Conservation (phyloP, 2,113 vertebrate genomes). For the Platichthys stellatus region DNA sequence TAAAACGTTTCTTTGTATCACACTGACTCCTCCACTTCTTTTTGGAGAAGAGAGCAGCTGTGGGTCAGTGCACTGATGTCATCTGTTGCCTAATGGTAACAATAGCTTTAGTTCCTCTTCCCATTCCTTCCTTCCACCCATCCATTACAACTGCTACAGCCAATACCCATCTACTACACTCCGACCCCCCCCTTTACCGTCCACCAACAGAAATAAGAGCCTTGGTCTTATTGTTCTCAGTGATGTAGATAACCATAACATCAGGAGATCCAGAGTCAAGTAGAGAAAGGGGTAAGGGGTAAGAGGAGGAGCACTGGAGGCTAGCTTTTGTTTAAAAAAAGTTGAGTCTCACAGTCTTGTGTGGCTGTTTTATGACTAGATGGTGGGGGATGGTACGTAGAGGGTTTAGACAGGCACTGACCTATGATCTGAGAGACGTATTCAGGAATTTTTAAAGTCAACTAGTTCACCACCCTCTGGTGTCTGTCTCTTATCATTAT, state of each 20-base stretch:
- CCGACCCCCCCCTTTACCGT: conserved; percentile 6
- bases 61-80: conserved; percentile 21
- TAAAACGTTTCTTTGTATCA: no score
- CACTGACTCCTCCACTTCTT: background rate
- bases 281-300: conserved; percentile 29
- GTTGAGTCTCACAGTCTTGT: conserved; percentile 20
- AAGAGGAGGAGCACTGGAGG: conserved; percentile 14
- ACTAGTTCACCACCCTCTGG: background rate
- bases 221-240: conserved; percentile 58
- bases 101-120: conserved; percentile 48
- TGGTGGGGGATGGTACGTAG: conserved; percentile 13
- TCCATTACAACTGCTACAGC: conserved; percentile 23
- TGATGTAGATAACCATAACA: conserved; percentile 65
- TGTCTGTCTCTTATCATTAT: conserved; percentile 21
- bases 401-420: background rate
- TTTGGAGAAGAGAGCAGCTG: conserved; percentile 10
- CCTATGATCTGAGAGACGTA: conserved; percentile 10
- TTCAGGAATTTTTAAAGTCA: conserved; percentile 11
- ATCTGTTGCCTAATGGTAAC: conserved; percentile 51
- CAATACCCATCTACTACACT: background rate
- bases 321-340: conserved; percentile 41
- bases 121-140: background rate
- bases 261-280: conserved; percentile 38
- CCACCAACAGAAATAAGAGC: conserved; percentile 35
- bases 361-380: conserved; percentile 33